These are phyloP conservation scores for Nebria ingens DNA, from an alignment of 1,140 invertebrate species.

Conservation along the genomic window DNA sequence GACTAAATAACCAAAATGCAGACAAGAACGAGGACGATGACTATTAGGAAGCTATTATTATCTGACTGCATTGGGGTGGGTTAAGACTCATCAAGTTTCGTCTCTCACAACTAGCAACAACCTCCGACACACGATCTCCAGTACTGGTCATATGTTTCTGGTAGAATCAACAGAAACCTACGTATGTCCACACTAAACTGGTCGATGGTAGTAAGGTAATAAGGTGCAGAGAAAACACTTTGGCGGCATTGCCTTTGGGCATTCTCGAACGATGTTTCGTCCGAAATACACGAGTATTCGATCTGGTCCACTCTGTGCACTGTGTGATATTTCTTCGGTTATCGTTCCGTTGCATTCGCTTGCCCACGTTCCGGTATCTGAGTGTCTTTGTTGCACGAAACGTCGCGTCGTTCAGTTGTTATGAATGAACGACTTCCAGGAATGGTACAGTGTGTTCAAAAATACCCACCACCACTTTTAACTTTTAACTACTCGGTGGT, in stretches of 20 bases:
- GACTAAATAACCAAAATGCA: neutral
- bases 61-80: neutral
- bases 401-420: constrained; percentile 13
- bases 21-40: neutral
- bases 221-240: constrained; percentile 15
- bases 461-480: neutral
- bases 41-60: neutral
- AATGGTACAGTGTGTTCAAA: constrained; percentile 14
- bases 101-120: no score
- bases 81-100: neutral
- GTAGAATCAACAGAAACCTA: no score
- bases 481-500: no score
- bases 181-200: no score
- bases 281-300: neutral
- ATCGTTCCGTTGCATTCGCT: constrained; percentile 1
- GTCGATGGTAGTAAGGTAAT: constrained; percentile 13
- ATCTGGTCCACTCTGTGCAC: neutral
- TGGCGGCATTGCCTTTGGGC: constrained; percentile 11
- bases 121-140: no score
- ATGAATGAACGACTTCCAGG: constrained; percentile 20
- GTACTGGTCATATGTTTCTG: no score
- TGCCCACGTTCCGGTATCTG: neutral
- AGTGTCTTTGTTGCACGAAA: neutral
- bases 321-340: constrained; percentile 6
- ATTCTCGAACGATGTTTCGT: neutral